A percentile compares a stretch with the other conserved stretches of the same genome.
phyloP scores from a whole-genome alignment of 2,888 invertebrate species.

The Macrosoma leucophasiata region DNA sequence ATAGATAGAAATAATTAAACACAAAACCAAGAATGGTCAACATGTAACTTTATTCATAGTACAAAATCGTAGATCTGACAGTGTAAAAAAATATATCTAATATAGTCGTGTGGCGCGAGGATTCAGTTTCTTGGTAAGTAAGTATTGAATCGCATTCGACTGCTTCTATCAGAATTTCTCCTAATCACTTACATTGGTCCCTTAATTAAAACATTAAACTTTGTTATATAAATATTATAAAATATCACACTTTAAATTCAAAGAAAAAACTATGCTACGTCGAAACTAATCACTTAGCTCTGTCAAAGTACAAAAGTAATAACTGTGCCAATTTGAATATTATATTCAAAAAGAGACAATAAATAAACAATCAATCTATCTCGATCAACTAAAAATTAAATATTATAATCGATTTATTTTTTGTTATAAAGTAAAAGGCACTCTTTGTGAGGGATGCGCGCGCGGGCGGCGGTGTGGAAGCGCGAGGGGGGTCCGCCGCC shows the following conservation, averaged over 20 bases:
- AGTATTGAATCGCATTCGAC: constrained; percentile 50
- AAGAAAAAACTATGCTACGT: constrained; percentile 68
- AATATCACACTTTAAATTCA: constrained; percentile 76
- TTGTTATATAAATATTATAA: constrained; percentile 75
- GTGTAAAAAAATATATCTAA: constrained; percentile 48
- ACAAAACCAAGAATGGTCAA: constrained; percentile 55
- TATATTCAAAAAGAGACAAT: constrained; percentile 69
- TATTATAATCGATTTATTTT: constrained; percentile 65
- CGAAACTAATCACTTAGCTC: constrained; percentile 69
- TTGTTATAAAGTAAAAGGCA: constrained; percentile 68
- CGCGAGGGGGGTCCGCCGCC: constrained; percentile 39
- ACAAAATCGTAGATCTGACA: constrained; percentile 56
- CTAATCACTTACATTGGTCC: constrained; percentile 74
- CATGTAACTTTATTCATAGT: constrained; percentile 57
- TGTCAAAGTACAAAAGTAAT: constrained; percentile 73
- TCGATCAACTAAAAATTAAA: constrained; percentile 73
- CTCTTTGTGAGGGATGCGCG: constrained; percentile 42
- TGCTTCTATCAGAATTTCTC: constrained; percentile 68
- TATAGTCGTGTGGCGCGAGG: constrained; percentile 47
- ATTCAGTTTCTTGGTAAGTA: constrained; percentile 60
- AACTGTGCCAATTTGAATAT: constrained; percentile 72
- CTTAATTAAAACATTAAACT: constrained; percentile 73
- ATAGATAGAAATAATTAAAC: constrained; percentile 51
- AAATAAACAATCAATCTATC: constrained; percentile 73
- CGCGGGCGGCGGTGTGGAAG: constrained; percentile 47